phyloP scores from a whole-genome alignment of 2,888 invertebrate genomes.

The Drosophila antonietae region DNA sequence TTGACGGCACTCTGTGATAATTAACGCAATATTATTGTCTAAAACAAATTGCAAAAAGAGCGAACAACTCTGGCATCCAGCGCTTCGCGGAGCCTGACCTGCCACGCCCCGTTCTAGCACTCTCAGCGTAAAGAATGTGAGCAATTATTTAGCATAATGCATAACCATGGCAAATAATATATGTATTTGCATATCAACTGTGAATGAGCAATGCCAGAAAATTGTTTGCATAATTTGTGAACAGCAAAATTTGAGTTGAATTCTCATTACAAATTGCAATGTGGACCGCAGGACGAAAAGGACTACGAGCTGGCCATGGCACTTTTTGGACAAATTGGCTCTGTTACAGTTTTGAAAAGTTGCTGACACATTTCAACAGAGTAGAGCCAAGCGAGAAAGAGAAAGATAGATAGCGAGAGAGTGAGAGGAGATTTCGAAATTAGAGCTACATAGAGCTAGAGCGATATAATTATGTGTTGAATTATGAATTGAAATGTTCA shows the following conservation, averaged over 20 bases:
- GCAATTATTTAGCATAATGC: constrained; percentile 74
- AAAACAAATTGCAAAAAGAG: constrained; percentile 57
- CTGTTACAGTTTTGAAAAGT: constrained; percentile 72
- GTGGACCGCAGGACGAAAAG: constrained; percentile 7
- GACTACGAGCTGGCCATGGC: constrained; percentile 33
- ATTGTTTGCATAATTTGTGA: constrained; percentile 75
- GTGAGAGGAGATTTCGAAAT: not conserved
- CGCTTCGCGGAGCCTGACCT: not conserved
- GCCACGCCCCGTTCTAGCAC: not conserved
- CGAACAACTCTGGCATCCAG: constrained; percentile 31
- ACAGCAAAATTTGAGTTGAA: constrained; percentile 67
- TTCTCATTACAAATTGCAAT: constrained; percentile 64
- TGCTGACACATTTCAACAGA: constrained; percentile 65
- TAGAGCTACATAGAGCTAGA: constrained; percentile 31
- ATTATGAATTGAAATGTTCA: constrained; percentile 75
- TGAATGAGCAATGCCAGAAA: constrained; percentile 43
- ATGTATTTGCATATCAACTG: constrained; percentile 48
- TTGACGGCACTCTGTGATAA: constrained; percentile 60
- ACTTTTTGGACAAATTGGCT: constrained; percentile 71
- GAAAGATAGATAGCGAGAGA: constrained; percentile 8
- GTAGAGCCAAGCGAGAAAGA: not conserved
- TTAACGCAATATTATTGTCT: constrained; percentile 70
- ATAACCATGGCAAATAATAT: constrained; percentile 59
- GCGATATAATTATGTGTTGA: constrained; percentile 72
- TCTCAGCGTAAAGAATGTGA: constrained; percentile 34